Evolutionary conservation across 2,888 invertebrate species (phyloP), one percentile per base, ranked within the genome.

Genomic region (Hydroisotoma schaefferi): DNA sequence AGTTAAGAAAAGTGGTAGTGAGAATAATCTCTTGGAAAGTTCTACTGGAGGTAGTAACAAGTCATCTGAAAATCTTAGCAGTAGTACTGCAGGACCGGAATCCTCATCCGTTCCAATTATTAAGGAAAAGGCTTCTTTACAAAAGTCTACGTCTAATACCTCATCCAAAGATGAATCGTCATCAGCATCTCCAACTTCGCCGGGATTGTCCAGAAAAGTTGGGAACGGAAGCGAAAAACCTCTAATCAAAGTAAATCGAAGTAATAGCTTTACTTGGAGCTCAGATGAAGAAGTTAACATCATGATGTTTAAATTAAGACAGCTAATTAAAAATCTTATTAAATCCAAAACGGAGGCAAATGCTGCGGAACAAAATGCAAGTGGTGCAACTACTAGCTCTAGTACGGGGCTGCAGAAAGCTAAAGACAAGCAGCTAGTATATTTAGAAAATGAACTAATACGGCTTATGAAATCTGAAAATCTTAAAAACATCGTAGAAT

Each of bases 231-330:
- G 48, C 20, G 61, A 58, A 1, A 63, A 64, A 25, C 61, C 63
- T 25, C 58, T 59, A 33, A 65, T 60, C 29, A 68, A 68, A 47
- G 68, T 68, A 2, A 68, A 68, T 52, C 57, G 72, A 43, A 71
- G 70, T 43, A 70, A 71, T 54, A 68, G 68, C 57, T 70, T 73
- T 76, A 92, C 92, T 75, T 93, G 92, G 91, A 91, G 90, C 67
- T 91, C 91, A 2, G 92, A 93, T 75, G 93, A 93, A 76, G 93
- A 93, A 79, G 93, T 92, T 2, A 93, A 93, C 77, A 79, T 92
- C 46, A 93, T 93, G 92, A 93, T 93, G 92, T 89, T 88, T 37
- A 92, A 91, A 80, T 90, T 93, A 90, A 81, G 91, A 1, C 90
- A 90, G 73, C 91, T 93, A 77, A 91, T 93, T 77, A 92, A 91